These are phyloP conservation scores for Salvator merianae DNA, from an alignment of 2,113 vertebrate genomes.

Conservation along the genomic window DNA sequence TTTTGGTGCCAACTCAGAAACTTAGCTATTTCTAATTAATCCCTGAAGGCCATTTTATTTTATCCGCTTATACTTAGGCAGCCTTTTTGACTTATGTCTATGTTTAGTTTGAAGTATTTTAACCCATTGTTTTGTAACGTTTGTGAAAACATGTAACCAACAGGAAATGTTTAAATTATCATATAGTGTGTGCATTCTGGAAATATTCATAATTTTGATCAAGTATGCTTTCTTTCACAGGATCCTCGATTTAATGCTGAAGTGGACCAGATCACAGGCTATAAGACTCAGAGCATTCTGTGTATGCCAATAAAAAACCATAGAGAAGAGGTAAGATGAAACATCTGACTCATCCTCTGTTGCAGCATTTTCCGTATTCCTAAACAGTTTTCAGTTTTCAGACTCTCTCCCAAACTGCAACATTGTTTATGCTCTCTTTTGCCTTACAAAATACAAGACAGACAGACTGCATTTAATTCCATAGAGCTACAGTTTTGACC, in stretches of 20 bases:
- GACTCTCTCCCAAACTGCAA: conserved; percentile 8
- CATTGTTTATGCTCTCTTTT: neutral
- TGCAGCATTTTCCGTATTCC: conserved; percentile 38
- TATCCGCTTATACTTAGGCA: neutral
- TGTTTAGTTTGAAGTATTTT: neutral
- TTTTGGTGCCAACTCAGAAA: neutral
- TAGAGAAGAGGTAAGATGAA: conserved; percentile 86
- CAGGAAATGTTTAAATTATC: no score
- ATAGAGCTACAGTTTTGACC: conserved; percentile 39
- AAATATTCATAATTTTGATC: conserved; percentile 37
- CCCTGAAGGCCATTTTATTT: neutral
- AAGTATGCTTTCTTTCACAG: conserved; percentile 71
- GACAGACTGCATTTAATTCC: conserved; percentile 24
- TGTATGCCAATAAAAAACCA: conserved; percentile 99
- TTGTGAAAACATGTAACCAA: no score
- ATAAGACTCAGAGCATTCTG: conserved; percentile 96
- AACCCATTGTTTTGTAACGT: neutral
- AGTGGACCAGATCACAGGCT: conserved; percentile 96
- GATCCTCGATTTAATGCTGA: conserved; percentile 97
- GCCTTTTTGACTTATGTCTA: no score
- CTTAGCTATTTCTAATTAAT: neutral
- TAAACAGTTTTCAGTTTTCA: conserved; percentile 23
- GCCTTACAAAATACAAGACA: neutral
- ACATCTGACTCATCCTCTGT: conserved; percentile 23
- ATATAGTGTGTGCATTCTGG: conserved; percentile 26